Evolutionary conservation across 2,888 invertebrate species (phyloP).

Genomic region (Stratiomys singularior): DNA sequence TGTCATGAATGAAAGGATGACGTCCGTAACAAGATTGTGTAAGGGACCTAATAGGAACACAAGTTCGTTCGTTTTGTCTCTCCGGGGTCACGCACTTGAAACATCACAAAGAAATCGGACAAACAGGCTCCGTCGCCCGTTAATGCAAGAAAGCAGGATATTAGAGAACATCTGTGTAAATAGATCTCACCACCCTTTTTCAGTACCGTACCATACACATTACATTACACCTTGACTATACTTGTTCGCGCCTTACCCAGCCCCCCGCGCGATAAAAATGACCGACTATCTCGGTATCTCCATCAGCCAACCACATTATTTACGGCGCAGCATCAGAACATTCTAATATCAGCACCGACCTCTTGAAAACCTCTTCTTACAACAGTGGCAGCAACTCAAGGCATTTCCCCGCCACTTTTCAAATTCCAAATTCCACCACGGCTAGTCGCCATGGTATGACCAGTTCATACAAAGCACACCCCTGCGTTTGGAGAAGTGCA

Average conservation of each 20-base stretch:
- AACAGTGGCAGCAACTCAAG: not conserved
- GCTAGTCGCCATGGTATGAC: not conserved
- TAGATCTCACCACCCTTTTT: constrained; percentile 24
- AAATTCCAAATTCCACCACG: constrained; percentile 22
- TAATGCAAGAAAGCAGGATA: no score
- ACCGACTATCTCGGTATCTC: not conserved
- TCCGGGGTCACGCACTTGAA: no score
- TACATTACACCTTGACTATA: constrained; percentile 34
- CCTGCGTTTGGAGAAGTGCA: not conserved
- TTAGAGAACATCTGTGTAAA: not conserved
- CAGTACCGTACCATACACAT: constrained; percentile 11
- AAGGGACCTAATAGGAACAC: no score
- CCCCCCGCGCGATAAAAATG: not conserved
- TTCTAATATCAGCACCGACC: not conserved
- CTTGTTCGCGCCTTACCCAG: not conserved
- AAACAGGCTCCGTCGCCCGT: no score
- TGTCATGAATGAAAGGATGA: no score
- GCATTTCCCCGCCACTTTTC: constrained; percentile 23
- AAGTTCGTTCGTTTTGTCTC: no score
- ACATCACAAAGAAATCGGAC: no score
- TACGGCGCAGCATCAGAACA: constrained; percentile 36
- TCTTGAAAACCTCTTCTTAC: not conserved
- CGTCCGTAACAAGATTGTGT: no score
- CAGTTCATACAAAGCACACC: not conserved
- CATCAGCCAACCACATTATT: constrained; percentile 1